Conservation (phyloP, 2,797 vertebrate genomes). For the Mus spretus region DNA sequence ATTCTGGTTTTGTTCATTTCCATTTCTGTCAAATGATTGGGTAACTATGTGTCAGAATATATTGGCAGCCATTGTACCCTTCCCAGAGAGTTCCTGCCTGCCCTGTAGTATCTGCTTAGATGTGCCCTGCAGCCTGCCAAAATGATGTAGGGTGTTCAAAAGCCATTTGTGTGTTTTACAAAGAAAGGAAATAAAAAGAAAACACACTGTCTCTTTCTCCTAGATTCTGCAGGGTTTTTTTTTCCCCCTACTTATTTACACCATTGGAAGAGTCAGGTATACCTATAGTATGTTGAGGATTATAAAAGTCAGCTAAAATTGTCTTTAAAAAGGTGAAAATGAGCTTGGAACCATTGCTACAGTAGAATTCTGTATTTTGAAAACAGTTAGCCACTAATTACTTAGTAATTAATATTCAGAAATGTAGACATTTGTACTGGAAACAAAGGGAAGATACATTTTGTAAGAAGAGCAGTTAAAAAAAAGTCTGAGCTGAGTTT, state of each 20-base stretch:
- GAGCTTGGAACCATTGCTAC: constrained; percentile 58
- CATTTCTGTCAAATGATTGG: constrained; percentile 15
- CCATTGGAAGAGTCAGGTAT: not conserved
- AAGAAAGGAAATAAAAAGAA: constrained; percentile 62
- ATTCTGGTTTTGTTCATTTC: not conserved
- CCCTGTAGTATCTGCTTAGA: not conserved
- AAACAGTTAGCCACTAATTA: constrained; percentile 69
- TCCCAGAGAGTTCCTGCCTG: not conserved
- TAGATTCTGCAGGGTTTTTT: not conserved
- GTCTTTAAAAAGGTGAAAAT: constrained; percentile 60
- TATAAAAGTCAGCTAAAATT: constrained; percentile 38
- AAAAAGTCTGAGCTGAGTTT: constrained; percentile 78
- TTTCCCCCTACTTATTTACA: not conserved
- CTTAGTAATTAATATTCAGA: constrained; percentile 67
- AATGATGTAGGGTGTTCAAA: not conserved
- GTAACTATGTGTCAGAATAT: not conserved
- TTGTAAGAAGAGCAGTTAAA: constrained; percentile 74
- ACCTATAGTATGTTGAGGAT: not conserved
- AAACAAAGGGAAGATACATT: constrained; percentile 65
- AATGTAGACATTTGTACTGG: constrained; percentile 36
- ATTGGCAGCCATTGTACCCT: not conserved
- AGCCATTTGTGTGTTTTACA: constrained; percentile 52
- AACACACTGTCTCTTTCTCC: not conserved
- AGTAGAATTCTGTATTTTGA: constrained; percentile 56
- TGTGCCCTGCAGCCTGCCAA: not conserved